Evolutionary conservation across 2,888 invertebrate genomes (phyloP), one percentile per base, ranked within the genome.

Genomic region (Alloplasta piceator): DNA sequence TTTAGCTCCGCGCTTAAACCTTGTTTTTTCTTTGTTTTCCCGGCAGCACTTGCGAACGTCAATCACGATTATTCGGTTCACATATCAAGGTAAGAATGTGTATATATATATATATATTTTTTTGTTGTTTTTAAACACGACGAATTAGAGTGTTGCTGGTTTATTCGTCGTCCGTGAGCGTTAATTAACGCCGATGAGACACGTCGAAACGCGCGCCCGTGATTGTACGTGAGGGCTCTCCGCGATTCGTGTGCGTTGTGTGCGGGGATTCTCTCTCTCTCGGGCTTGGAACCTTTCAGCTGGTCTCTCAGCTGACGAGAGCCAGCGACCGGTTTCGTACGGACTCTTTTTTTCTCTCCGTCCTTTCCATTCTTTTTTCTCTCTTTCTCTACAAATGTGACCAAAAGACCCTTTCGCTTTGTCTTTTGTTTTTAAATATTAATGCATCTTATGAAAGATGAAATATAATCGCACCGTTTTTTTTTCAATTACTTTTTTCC

Each of bases 251-350:
- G 10, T 61, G 48, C 2, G 26, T 48, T 16, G 43, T 55, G 61
- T 26, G n/a, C 38, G 56, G 46, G 26, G 26, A 26, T 26, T 78
- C 52, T 85, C 84, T 84, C 83, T 83, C 86, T 78, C 48, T 48
- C 48, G 48, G 48, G n/a, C 48, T 52, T 12, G 12, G 52, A 80
- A 80, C 72, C 75, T 67, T 88, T 89, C 91, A 91, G 91, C 90
- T 91, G 91, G 86, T 83, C 88, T 89, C 90, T 90, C 91, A 91
- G 91, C 91, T 91, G 91, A 91, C 87, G 90, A 87, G 86, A 63
- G 71, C 73, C 66, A 67, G 66, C 82, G 82, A 84, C 85, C 83
- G 84, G 84, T 85, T 85, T 82, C 70, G 26, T 26, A 67, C 75
- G 75, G 72, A 50, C 52, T 56, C 41, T 60, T 75, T 76, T 76